Evolutionary conservation across 2,797 vertebrate species (phyloP).

Genomic region (Odontamblyopus lacepedii): DNA sequence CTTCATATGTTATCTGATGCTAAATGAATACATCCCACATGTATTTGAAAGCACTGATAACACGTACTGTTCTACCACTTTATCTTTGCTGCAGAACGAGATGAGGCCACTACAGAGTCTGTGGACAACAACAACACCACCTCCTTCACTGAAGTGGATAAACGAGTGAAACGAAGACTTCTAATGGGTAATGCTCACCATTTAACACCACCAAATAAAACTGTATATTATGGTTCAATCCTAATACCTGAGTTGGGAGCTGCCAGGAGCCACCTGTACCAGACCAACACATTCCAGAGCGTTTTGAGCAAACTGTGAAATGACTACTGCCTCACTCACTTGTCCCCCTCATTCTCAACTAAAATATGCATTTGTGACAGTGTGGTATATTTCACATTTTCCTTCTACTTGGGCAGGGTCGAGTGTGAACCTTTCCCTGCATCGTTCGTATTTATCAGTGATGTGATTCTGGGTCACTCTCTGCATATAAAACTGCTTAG

Average conservation of each 20-base stretch:
- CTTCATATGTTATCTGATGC: conserved; percentile 46
- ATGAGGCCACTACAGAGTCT: conserved; percentile 79
- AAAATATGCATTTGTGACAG: conserved; percentile 75
- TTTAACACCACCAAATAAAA: background rate
- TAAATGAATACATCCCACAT: conserved; percentile 28
- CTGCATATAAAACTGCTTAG: conserved; percentile 35
- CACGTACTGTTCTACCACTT: background rate
- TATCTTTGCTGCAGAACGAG: conserved; percentile 79
- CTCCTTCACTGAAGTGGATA: conserved; percentile 88
- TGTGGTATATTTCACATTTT: conserved; percentile 80
- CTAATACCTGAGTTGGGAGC: conserved; percentile 21
- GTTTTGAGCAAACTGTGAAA: conserved; percentile 84
- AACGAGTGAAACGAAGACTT: conserved; percentile 92
- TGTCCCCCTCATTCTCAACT: conserved; percentile 53
- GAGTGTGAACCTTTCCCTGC: conserved; percentile 53
- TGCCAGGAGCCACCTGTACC: conserved; percentile 37
- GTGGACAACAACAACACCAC: conserved; percentile 86
- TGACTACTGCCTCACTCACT: conserved; percentile 62
- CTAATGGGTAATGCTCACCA: conserved; percentile 90
- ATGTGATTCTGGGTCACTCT: conserved; percentile 47
- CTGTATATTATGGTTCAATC: background rate
- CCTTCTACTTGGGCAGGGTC: conserved; percentile 54
- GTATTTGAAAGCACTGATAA: conserved; percentile 15
- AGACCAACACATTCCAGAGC: conserved; percentile 74
- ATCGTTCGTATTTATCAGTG: conserved; percentile 54